These are phyloP conservation scores for Loriculus beryllinus DNA, from an alignment of 2,797 vertebrate species.

Conservation along the genomic window DNA sequence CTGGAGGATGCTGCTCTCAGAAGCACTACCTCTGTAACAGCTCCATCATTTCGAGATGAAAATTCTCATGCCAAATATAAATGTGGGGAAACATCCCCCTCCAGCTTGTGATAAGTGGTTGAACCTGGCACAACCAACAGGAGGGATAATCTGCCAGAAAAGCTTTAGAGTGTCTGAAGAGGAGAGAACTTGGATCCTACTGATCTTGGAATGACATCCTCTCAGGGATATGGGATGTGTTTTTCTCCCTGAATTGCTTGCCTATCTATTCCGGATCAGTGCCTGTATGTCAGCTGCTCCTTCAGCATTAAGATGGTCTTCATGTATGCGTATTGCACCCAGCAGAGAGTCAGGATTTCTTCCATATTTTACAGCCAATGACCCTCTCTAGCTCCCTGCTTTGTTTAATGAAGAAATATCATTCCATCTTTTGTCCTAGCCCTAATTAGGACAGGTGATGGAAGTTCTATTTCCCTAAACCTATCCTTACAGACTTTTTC, in stretches of 20 bases:
- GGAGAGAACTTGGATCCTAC: conserved; percentile 19
- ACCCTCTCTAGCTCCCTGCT: background rate
- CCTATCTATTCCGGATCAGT: background rate
- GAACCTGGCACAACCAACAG: conserved; percentile 15
- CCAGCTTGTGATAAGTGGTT: conserved; percentile 45
- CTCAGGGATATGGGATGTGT: background rate
- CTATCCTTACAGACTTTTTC: background rate
- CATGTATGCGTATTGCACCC: background rate
- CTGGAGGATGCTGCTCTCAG: conserved; percentile 42
- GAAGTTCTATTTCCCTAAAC: background rate
- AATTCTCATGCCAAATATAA: conserved; percentile 30
- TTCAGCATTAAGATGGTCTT: background rate
- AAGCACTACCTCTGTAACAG: conserved; percentile 31
- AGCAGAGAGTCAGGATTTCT: background rate
- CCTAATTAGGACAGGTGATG: background rate
- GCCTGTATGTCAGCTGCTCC: background rate
- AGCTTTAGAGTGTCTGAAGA: conserved; percentile 24
- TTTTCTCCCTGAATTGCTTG: background rate
- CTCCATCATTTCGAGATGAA: conserved; percentile 5
- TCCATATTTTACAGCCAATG: background rate
- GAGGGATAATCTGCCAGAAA: conserved; percentile 27
- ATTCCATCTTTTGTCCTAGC: background rate
- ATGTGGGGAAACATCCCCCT: conserved; percentile 54
- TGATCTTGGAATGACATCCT: background rate
- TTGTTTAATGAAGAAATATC: background rate